Evolutionary conservation across 2,888 invertebrate species (phyloP), one percentile per base, ranked within the genome.

Genomic region (Sylvicola cinctus): DNA sequence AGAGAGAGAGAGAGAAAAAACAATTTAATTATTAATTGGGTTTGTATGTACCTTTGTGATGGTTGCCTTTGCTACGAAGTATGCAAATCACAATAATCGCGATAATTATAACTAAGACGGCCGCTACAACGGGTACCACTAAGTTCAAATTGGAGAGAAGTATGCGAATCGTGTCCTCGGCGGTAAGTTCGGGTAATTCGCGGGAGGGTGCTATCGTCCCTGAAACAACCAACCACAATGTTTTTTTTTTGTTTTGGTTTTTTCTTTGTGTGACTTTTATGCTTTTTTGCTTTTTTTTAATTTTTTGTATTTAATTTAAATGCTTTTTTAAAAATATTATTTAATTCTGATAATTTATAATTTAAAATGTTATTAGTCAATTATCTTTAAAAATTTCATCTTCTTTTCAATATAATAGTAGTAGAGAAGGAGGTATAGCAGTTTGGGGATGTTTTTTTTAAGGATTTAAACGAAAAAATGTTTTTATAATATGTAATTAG

Each of bases 21-120:
- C 44, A 48, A 47, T 42, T 49, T 52, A 47, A 49, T 46, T 45
- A 45, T 46, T 49, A 47, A 50, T 49, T 49, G 47, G 47, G 44
- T 47, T 42, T 46, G 44, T 55, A 62, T 62, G 74, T 58, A 78
- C 84, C 81, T 79, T 83, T 84, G 58, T 79, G 75, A 49, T 72
- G 74, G 55, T 75, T 70, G 63, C 80, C 71, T 58, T 81, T 76
- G 53, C 85, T 80, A 51, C 77, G 74, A 48, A 87, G 75, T 50
- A 85, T 81, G 72, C 85, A 87, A 55, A 88, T 84, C 57, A 91
- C 85, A 57, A 84, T 75, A 55, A 88, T 74, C 50, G 88, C 88
- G 61, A 88, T 80, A 58, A 90, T 78, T 61, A 88, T 81, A 63
- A 91, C 87, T 52, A 90, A 70, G 48, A 84, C 68, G 48, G 87